Conservation (phyloP, 2,113 vertebrate genomes). For the Pao palembangensis region DNA sequence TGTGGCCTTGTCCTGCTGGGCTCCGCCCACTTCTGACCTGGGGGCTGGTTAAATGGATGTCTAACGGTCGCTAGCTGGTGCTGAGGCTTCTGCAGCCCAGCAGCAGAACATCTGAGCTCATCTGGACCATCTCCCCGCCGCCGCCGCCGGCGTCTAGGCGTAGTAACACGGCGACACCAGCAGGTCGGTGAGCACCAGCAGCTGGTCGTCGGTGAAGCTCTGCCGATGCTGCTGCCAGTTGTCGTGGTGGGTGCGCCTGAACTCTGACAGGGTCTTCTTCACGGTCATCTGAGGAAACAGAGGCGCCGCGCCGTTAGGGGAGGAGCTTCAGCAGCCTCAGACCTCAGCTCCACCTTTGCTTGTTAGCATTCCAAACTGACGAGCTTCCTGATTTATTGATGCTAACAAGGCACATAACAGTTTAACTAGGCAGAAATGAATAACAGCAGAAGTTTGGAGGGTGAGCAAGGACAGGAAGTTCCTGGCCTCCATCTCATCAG, state of each 20-base stretch:
- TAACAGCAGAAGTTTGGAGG: too few relatives aligned
- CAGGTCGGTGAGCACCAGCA: slow-evolving; percentile 95
- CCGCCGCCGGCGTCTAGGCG: slow-evolving; percentile 71
- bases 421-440: slow-evolving; percentile 21
- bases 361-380: slow-evolving; percentile 13
- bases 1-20: too few relatives aligned
- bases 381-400: slow-evolving; percentile 76
- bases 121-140: slow-evolving; percentile 2
- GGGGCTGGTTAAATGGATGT: too few relatives aligned
- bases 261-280: slow-evolving; percentile 96
- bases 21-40: too few relatives aligned
- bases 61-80: too few relatives aligned
- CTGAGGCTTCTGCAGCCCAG: too few relatives aligned
- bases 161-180: slow-evolving; percentile 95
- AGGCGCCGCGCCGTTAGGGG: too few relatives aligned
- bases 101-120: background rate
- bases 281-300: slow-evolving; percentile 83
- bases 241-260: slow-evolving; percentile 95
- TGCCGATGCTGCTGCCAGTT: slow-evolving; percentile 99
- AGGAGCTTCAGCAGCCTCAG: too few relatives aligned
- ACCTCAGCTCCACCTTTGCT: background rate
- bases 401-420: slow-evolving; percentile 50
- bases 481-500: too few relatives aligned
- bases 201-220: slow-evolving; percentile 95
- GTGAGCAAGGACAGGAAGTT: too few relatives aligned